Conservation (phyloP, 2,113 vertebrate genomes). For the Pogona vitticeps region DNA sequence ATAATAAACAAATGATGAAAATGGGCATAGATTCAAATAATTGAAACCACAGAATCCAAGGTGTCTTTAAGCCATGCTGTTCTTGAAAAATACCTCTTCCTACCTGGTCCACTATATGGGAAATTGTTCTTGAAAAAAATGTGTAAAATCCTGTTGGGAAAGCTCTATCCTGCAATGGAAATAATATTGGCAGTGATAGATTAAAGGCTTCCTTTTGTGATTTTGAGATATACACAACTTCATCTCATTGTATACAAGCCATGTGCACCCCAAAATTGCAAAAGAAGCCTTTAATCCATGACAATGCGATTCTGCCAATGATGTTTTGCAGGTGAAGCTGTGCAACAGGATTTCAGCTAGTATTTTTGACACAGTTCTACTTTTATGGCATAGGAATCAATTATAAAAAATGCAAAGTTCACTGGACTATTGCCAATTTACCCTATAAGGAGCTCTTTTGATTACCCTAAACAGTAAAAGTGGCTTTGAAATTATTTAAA, state of each 20-base stretch:
- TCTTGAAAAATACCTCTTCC: background rate
- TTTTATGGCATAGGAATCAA: background rate
- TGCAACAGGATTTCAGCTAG: too few species aligned
- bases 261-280: too few species aligned
- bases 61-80: background rate
- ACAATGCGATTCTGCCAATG: too few species aligned
- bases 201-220: too few species aligned
- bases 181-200: too few species aligned
- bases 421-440: too few species aligned
- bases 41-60: background rate
- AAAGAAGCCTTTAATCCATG: too few species aligned
- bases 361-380: background rate
- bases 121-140: background rate
- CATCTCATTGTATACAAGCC: too few species aligned
- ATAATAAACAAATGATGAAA: background rate
- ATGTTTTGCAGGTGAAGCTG: too few species aligned
- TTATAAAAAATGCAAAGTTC: background rate
- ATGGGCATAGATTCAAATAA: background rate
- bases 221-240: too few species aligned
- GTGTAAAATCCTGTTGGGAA: background rate
- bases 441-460: background rate
- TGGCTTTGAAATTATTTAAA: slow-evolving; percentile 22
- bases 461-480: slow-evolving; percentile 42
- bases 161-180: too few species aligned
- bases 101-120: background rate